These are phyloP conservation scores for Myocastor coypus DNA, from an alignment of 2,113 vertebrate species.

Conservation along the genomic window DNA sequence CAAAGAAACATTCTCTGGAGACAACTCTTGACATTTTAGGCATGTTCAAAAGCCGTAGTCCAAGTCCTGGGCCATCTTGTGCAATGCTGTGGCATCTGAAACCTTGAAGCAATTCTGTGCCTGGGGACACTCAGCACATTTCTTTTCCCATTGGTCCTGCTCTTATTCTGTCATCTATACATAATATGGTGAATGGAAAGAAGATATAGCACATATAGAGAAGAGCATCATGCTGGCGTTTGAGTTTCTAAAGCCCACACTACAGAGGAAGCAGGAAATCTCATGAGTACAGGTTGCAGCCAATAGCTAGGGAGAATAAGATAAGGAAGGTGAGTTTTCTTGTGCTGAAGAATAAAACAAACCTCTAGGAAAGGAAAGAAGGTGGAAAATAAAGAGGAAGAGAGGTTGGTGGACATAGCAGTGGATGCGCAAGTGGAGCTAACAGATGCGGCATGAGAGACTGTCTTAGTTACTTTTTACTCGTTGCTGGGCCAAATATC, in stretches of 20 bases:
- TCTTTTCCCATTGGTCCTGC: neutral
- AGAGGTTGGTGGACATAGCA: neutral
- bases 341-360: neutral
- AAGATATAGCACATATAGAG: too few species aligned
- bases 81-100: neutral
- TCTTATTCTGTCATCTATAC: neutral
- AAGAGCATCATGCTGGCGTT: fast-evolving
- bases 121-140: neutral
- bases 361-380: neutral
- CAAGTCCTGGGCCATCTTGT: neutral
- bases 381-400: neutral
- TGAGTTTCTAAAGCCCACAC: neutral
- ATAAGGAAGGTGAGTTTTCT: neutral
- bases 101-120: neutral
- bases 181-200: neutral
- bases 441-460: neutral
- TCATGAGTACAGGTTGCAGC: neutral
- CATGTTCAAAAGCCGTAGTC: neutral
- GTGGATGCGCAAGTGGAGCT: neutral
- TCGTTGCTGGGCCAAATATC: too few species aligned
- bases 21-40: neutral
- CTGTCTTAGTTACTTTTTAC: too few species aligned
- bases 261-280: neutral
- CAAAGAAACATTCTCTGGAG: neutral
- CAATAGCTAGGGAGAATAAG: neutral